These are phyloP conservation scores for Nesometra sesokonis DNA, from an alignment of 35 echinoderm and acorn worm species.

Conservation along the genomic window DNA sequence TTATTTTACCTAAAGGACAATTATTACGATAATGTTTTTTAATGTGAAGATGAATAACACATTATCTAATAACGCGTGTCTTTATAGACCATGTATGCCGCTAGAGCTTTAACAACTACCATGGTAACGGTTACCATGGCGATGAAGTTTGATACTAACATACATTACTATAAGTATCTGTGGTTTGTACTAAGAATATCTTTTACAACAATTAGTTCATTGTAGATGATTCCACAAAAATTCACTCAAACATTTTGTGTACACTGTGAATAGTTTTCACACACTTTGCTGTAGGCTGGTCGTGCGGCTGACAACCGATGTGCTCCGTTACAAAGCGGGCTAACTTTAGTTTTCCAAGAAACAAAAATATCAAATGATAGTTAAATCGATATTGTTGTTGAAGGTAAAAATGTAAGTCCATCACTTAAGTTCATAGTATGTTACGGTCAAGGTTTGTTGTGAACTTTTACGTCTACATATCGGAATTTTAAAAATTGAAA, in stretches of 20 bases:
- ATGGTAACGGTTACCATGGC: neutral
- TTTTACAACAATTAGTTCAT: neutral
- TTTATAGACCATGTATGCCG: too few relatives aligned
- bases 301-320: neutral
- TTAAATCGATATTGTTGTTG: neutral
- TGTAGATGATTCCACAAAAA: neutral
- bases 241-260: neutral
- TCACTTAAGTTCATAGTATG: neutral
- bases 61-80: too few relatives aligned
- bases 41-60: too few relatives aligned
- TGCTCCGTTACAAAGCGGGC: neutral
- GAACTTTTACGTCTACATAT: neutral
- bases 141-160: neutral
- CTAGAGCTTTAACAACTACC: too few relatives aligned
- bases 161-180: too few relatives aligned
- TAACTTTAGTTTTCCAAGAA: neutral
- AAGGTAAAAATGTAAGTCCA: too few relatives aligned
- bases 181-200: neutral
- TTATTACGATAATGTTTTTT: too few relatives aligned
- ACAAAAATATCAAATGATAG: neutral
- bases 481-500: neutral
- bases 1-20: too few relatives aligned
- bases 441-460: neutral
- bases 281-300: neutral
- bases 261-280: neutral